Conservation (phyloP, 2,113 vertebrate genomes). For the Lynx canadensis region DNA sequence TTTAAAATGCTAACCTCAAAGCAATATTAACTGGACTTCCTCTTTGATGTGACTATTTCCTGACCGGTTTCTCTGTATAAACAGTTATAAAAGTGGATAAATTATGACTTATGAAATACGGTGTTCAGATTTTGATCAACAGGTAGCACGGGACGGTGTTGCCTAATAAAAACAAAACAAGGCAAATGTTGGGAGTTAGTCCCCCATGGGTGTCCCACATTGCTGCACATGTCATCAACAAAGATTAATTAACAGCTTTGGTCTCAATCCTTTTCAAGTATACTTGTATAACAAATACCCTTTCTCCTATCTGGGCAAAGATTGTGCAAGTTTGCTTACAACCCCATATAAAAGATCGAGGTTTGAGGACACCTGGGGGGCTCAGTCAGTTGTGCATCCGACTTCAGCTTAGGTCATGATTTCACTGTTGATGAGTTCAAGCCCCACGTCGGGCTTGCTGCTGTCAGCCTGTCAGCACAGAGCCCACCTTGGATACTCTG, state of each 20-base stretch:
- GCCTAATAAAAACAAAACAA: neutral
- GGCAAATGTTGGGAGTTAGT: neutral
- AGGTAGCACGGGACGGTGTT: neutral
- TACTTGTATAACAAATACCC: neutral
- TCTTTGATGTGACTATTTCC: neutral
- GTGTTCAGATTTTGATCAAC: neutral
- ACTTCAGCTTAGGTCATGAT: too few relatives aligned
- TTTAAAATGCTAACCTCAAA: conserved; percentile 18
- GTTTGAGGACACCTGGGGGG: too few relatives aligned
- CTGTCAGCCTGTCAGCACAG: too few relatives aligned
- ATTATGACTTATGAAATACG: neutral
- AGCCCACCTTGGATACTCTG: too few relatives aligned
- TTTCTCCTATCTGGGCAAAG: neutral
- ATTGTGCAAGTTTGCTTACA: neutral
- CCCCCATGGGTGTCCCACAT: neutral
- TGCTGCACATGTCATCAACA: neutral
- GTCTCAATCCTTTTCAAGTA: neutral
- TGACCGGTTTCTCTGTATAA: neutral
- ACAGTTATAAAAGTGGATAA: neutral
- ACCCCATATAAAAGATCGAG: neutral
- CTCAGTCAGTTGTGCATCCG: too few relatives aligned
- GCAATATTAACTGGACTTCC: neutral
- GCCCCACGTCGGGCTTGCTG: too few relatives aligned
- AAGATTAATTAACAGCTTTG: neutral
- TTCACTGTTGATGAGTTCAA: too few relatives aligned